These are phyloP conservation scores for Tenualosa thibaudeaui DNA, from an alignment of 2,797 vertebrate genomes.

Conservation along the genomic window DNA sequence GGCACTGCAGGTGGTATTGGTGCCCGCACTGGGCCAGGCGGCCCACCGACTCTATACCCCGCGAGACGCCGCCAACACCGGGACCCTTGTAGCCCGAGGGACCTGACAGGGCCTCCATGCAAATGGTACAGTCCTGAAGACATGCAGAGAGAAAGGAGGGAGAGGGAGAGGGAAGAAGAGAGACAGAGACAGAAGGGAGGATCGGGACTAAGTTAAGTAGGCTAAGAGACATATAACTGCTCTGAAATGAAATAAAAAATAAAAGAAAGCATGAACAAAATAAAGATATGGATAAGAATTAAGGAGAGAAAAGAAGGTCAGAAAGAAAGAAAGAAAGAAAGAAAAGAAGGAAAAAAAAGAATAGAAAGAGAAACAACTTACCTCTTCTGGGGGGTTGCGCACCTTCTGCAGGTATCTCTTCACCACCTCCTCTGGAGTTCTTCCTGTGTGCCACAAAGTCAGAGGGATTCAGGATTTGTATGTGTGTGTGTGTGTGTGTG, in stretches of 20 bases:
- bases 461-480: background rate
- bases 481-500: background rate
- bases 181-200: background rate
- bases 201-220: too few species aligned
- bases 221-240: too few species aligned
- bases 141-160: background rate
- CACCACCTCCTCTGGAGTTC: constrained; percentile 93
- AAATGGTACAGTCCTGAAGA: constrained; percentile 90
- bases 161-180: background rate
- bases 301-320: background rate
- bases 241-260: too few species aligned
- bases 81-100: constrained; percentile 92
- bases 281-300: background rate
- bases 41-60: constrained; percentile 83
- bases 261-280: too few species aligned
- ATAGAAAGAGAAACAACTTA: constrained; percentile 49
- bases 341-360: background rate
- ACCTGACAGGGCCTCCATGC: constrained; percentile 88
- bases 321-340: background rate
- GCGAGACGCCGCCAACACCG: constrained; percentile 74
- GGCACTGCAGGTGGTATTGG: constrained; percentile 92
- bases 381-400: constrained; percentile 90
- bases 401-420: constrained; percentile 95
- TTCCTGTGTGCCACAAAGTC: constrained; percentile 71
- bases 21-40: constrained; percentile 88